These are phyloP conservation scores for Odontophorus gujanensis DNA, from an alignment of 2,113 vertebrate genomes.

Conservation along the genomic window DNA sequence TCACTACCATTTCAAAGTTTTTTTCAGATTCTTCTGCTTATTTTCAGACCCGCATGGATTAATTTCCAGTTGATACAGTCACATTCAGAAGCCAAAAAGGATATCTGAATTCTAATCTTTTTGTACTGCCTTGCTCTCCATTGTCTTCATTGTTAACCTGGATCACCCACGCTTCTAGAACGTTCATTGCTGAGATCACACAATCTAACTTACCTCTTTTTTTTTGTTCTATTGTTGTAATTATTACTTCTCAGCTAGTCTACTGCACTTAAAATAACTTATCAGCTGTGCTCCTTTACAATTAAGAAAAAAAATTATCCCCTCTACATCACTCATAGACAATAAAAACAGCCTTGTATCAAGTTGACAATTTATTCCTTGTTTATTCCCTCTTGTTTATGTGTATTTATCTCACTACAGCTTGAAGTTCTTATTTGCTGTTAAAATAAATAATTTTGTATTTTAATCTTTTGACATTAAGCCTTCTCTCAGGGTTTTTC, in stretches of 20 bases:
- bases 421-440: background rate
- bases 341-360: background rate
- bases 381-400: background rate
- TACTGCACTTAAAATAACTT: conserved; percentile 23
- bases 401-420: background rate
- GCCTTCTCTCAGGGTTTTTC: background rate
- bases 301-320: background rate
- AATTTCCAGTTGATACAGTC: background rate
- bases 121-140: background rate
- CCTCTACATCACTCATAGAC: background rate
- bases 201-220: background rate
- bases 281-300: background rate
- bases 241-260: conserved; percentile 20
- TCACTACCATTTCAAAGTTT: accelerated
- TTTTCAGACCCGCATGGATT: background rate
- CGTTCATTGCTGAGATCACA: background rate
- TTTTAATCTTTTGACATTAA: background rate
- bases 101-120: background rate
- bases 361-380: background rate
- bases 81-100: background rate
- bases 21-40: background rate
- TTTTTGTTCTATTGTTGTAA: conserved; percentile 8
- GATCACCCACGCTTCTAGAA: background rate
- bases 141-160: conserved; percentile 17
- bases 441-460: background rate